A percentile compares a stretch with the other conserved stretches of the same genome.
Conservation (phyloP, 2,888 invertebrate species). For the Pristionchus mayeri region DNA sequence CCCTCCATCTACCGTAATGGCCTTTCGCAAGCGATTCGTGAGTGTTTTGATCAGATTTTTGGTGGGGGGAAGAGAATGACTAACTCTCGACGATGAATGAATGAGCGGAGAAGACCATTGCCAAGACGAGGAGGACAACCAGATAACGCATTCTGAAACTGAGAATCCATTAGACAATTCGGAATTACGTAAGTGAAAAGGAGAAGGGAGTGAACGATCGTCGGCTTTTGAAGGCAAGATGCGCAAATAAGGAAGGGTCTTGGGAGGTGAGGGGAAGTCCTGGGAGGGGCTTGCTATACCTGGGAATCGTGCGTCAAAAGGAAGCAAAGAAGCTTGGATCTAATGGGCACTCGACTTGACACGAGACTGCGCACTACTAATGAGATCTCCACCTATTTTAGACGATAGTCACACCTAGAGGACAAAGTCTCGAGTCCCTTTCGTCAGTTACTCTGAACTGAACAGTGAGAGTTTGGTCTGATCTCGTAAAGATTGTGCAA, state of each 20-base stretch:
- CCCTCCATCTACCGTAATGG: conserved; percentile 21
- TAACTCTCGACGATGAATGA: conserved; percentile 25
- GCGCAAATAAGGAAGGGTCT: neutral
- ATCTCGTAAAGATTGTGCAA: no score
- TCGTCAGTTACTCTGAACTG: neutral
- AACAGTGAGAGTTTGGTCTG: neutral
- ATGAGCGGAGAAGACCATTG: neutral
- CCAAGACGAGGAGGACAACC: neutral
- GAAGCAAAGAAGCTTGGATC: conserved; percentile 1
- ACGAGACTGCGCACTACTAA: neutral
- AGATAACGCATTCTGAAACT: neutral
- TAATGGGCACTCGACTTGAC: conserved; percentile 7
- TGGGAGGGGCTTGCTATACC: neutral
- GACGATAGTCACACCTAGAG: neutral
- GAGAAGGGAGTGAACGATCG: no score
- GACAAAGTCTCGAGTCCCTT: neutral
- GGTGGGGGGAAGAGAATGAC: neutral
- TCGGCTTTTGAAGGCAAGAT: neutral
- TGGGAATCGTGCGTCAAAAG: conserved; percentile 12
- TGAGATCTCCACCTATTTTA: neutral
- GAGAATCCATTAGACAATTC: neutral
- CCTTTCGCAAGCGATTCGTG: conserved; percentile 30
- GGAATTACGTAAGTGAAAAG: neutral
- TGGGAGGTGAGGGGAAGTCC: neutral
- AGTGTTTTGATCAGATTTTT: neutral